Conservation (phyloP, 1,140 invertebrate genomes). For the Tetramorium parvispinum region DNA sequence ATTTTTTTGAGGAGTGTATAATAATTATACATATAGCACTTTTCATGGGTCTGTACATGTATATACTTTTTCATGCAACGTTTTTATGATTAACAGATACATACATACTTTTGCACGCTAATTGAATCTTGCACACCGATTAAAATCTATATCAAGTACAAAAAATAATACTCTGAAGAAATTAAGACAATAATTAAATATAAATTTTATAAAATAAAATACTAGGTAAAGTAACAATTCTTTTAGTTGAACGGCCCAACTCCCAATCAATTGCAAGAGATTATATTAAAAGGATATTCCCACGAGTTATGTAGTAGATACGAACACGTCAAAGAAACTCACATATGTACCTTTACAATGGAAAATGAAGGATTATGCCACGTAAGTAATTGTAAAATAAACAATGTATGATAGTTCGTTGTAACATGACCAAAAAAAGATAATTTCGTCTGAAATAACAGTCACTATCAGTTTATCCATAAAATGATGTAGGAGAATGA, state of each 20-base stretch:
- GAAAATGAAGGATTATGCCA: not conserved
- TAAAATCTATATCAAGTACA: not conserved
- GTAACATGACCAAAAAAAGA: not conserved
- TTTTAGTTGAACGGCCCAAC: not conserved
- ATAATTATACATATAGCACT: no score
- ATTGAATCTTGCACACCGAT: not conserved
- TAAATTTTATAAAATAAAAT: not conserved
- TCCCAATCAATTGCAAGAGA: not conserved
- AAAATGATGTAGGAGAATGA: not conserved
- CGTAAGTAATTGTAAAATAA: slow-evolving; percentile 14
- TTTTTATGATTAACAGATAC: not conserved
- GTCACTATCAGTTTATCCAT: not conserved
- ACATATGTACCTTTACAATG: not conserved
- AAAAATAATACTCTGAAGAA: slow-evolving; percentile 4
- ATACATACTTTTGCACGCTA: not conserved
- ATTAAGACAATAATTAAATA: not conserved
- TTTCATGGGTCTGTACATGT: no score
- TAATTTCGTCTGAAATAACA: not conserved
- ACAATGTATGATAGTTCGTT: not conserved
- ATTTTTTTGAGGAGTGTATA: no score
- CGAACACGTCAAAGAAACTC: not conserved
- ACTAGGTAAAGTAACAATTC: not conserved
- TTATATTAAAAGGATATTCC: slow-evolving; percentile 19
- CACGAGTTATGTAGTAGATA: not conserved
- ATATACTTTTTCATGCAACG: not conserved